Base-by-base conservation (phyloP, 1,140 invertebrate species). In the Euglossa dilemma region DNA sequence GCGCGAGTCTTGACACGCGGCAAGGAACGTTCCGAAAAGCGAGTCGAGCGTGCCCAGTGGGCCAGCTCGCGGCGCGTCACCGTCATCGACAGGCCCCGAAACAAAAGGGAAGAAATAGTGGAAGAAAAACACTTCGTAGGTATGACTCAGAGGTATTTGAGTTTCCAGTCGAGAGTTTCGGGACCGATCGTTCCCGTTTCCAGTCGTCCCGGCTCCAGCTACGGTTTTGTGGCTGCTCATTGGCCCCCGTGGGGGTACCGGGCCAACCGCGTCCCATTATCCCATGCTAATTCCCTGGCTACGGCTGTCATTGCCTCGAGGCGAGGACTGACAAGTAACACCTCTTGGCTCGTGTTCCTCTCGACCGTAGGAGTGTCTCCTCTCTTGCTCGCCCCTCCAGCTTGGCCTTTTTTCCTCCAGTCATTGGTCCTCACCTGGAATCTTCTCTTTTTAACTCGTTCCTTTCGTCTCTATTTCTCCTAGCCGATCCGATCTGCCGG, bases 261-360 rank as follows among this genome's bases (percentile, higher is more conserved):
- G 78, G 81, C 87, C 91, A 90, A 91, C 89, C 87, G 91, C 89
- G 91, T 94, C 92, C 93, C 92, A 94, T 94, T 94, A 94, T 94
- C 94, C 93, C 93, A 94, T 94, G 94, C 93, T 94, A 94, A 94
- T 94, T 94, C 92, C 84, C 89, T 78, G 91, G 89, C 91, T 89
- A 91, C 87, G 92, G 91, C 93, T 94, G 94, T 94, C 93, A 94
- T 93, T 94, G 93, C 93, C 93, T 93, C 91, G 88, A 91, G 93
- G 87, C 86, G 85, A 90, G 89, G 92, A 93, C 92, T 94, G 93
- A 94, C 93, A 94, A 93, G 92, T 93, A 94, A 94, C 94, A 94
- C 93, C 93, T 94, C 91, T 93, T 89, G 89, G 86, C 89, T 90
- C 91, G 89, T 92, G 90, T 92, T 91, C 87, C 83, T 64, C 85